These are phyloP conservation scores for Coptodon bakossiorum DNA, from an alignment of 2,113 vertebrate species.

Conservation along the genomic window DNA sequence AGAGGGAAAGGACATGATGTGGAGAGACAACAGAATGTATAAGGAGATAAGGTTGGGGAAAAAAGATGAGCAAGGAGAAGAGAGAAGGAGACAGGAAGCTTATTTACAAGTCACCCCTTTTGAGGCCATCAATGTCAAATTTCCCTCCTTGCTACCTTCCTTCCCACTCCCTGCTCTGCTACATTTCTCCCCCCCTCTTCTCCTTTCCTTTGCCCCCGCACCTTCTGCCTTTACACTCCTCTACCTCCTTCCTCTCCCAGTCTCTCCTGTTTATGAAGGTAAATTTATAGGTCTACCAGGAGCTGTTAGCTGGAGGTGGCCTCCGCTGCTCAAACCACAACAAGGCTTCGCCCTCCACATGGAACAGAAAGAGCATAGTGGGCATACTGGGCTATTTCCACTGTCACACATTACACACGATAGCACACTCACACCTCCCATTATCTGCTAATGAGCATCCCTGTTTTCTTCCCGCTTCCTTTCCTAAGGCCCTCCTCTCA, in stretches of 20 bases:
- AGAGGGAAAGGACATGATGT: not conserved
- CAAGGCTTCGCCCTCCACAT: conserved; percentile 54
- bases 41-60: not conserved
- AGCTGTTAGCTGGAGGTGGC: conserved; percentile 69
- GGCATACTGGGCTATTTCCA: conserved; percentile 46
- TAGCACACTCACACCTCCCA: conserved; percentile 44
- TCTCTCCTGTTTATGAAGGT: conserved; percentile 73
- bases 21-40: not conserved
- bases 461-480: conserved; percentile 13
- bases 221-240: conserved; percentile 13
- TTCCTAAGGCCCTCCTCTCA: not conserved
- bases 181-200: not conserved
- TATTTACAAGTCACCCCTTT: not conserved
- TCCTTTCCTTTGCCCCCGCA: not conserved
- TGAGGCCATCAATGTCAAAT: not conserved
- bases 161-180: not conserved
- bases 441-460: conserved; percentile 58
- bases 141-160: not conserved
- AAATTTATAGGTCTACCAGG: conserved; percentile 74
- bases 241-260: conserved; percentile 38
- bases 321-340: conserved; percentile 66
- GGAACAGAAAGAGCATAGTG: conserved; percentile 38
- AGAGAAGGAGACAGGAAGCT: not conserved
- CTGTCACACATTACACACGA: conserved; percentile 30
- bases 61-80: not conserved